Evolutionary conservation across 2,113 vertebrate species (phyloP), one percentile per base, ranked within the genome.

Genomic region (Gasterosteus aculeatus): DNA sequence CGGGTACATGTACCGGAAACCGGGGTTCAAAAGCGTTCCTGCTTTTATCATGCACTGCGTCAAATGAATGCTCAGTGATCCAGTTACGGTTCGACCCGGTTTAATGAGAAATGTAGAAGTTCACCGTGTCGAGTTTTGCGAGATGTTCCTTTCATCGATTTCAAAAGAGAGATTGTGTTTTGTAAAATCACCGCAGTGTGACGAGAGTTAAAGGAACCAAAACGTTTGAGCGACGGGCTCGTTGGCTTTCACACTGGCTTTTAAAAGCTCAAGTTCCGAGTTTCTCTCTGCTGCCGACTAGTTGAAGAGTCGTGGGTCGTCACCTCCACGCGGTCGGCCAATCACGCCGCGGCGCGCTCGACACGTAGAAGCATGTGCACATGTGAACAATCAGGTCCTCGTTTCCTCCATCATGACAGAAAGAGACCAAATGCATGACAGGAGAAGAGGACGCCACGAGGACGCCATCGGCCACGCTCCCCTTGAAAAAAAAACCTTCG

Each of bases 41-140:
- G 44, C 68, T 81, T 82, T 85, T 69, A 85, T 80, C 72, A 42
- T 51, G 22, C 22, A 44, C 44, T 62, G 12, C 15, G 42, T 81
- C 57, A 68, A 46, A 77, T 66, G 69, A 57, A 75, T 10, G 0
- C 33, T 35, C 69, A 62, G 1, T n/a, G 22, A 67, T 72, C 14
- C 56, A 29, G 47, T 39, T 7, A 15, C 26, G 60, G 15, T 44
- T 57, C 29, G 61, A 49, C 16, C 18, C 18, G 18, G 47, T 31
- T 57, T 10, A 49, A 58, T 29, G 11, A 42, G 14, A 65, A 49
- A 58, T 51, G 6, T 57, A 22, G 16, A 35, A 67, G 68, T 46
- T 64, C 2, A 9, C 2, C 58, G 3, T 54, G 39, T 39, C 33
- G 51, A 1, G 26, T 42, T 15, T 66, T 18, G 10, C 10, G 22